A percentile compares a stretch with the other conserved stretches of the same genome.
Evolutionary conservation across 2,113 vertebrate genomes (phyloP).

Genomic region (Protomyctophum bolini): DNA sequence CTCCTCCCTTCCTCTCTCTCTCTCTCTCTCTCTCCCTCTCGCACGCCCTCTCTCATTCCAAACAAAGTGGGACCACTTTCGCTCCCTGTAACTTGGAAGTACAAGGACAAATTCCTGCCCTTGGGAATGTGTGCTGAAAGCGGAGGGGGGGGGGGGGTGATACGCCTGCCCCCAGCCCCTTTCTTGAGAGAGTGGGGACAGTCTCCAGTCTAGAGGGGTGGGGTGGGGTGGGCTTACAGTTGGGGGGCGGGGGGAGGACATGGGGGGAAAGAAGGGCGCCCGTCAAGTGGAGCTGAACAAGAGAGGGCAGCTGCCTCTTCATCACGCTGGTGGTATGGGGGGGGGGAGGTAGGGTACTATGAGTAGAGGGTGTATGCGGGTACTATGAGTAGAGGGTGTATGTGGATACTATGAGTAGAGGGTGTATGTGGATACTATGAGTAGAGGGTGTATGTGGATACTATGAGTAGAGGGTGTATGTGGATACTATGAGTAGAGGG

Average conservation of each 20-base stretch:
- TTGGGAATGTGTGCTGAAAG: slow-evolving; percentile 37
- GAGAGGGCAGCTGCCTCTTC: slow-evolving; percentile 48
- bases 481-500: too few species aligned
- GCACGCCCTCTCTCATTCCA: slow-evolving; percentile 21
- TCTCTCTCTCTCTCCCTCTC: neutral
- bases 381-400: too few species aligned
- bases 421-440: too few species aligned
- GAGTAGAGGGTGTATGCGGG: too few species aligned
- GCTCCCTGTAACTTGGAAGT: slow-evolving; percentile 28
- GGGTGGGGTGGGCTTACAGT: slow-evolving; percentile 15
- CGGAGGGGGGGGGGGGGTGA: slow-evolving; percentile 19
- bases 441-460: too few species aligned
- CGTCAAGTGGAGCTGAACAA: slow-evolving; percentile 38
- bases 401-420: too few species aligned
- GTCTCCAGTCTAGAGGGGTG: neutral
- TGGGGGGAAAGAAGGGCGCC: neutral
- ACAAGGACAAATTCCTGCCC: slow-evolving; percentile 57
- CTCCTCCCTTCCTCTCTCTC: neutral
- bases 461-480: too few species aligned
- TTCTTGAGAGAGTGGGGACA: slow-evolving; percentile 29
- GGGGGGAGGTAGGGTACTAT: slow-evolving; percentile 6
- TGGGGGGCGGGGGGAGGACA: slow-evolving; percentile 3
- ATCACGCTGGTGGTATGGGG: slow-evolving; percentile 30
- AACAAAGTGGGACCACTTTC: slow-evolving; percentile 32
- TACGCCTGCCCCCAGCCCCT: slow-evolving; percentile 39